Conservation (phyloP, 2,797 vertebrate genomes). For the Syngnathus rostellatus region DNA sequence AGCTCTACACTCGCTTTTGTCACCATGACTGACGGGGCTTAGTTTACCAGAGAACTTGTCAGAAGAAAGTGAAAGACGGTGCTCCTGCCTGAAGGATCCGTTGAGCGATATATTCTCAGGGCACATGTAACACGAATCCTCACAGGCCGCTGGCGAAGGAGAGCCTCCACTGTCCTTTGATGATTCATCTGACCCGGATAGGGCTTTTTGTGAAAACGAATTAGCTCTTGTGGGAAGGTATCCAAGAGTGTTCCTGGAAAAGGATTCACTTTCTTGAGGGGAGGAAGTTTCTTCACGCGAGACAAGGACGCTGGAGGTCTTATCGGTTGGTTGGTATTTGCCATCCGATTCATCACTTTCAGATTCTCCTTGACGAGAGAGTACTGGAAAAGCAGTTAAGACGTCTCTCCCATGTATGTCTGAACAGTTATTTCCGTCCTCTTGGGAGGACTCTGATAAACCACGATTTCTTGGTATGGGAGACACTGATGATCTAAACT, state of each 20-base stretch:
- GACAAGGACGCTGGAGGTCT: conserved; percentile 38
- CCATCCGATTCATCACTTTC: conserved; percentile 56
- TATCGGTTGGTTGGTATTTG: conserved; percentile 34
- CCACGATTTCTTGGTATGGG: conserved; percentile 27
- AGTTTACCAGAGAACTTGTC: conserved; percentile 54
- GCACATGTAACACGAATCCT: conserved; percentile 66
- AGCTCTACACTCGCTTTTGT: conserved; percentile 33
- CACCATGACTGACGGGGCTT: conserved; percentile 29
- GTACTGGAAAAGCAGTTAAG: conserved; percentile 59
- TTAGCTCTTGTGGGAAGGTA: conserved; percentile 41
- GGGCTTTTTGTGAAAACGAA: conserved; percentile 15
- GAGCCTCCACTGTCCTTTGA: conserved; percentile 50
- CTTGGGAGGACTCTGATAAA: conserved; percentile 63
- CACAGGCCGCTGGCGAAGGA: conserved; percentile 63
- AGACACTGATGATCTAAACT: conserved; percentile 42
- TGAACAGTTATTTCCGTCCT: conserved; percentile 62
- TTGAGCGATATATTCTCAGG: conserved; percentile 48
- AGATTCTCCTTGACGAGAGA: conserved; percentile 64
- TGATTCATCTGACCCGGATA: conserved; percentile 36
- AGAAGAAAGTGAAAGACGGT: conserved; percentile 51
- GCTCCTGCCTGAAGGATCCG: conserved; percentile 41
- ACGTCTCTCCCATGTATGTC: conserved; percentile 50
- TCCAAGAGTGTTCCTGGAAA: conserved; percentile 41
- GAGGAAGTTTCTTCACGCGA: conserved; percentile 57
- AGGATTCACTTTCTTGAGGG: conserved; percentile 47